Conservation (phyloP, 2,797 vertebrate genomes). For the Zalophus californianus region DNA sequence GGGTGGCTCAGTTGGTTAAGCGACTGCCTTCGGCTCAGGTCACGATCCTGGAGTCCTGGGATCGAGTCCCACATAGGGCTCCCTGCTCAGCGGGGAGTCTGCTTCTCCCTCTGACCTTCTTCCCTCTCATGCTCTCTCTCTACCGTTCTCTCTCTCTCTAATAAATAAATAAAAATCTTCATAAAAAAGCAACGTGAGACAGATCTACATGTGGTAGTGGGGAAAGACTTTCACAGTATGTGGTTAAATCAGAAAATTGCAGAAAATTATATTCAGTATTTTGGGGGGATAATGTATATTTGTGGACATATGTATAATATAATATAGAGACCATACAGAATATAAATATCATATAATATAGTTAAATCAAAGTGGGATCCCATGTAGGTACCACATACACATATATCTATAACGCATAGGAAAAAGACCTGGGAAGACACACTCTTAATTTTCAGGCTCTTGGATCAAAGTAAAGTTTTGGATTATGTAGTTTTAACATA, state of each 20-base stretch:
- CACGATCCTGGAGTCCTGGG: no score
- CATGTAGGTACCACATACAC: not conserved
- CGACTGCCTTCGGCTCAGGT: no score
- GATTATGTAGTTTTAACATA: conserved; percentile 17
- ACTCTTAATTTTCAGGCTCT: not conserved
- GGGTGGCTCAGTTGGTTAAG: no score
- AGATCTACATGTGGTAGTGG: not conserved
- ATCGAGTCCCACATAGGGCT: no score
- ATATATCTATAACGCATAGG: not conserved
- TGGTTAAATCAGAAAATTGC: conserved; percentile 7
- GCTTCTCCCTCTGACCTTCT: no score
- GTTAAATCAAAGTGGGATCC: not conserved
- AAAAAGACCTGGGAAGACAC: not conserved
- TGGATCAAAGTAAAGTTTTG: not conserved
- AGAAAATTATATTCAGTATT: not conserved
- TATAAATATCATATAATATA: not conserved
- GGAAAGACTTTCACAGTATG: not conserved
- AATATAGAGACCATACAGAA: not conserved
- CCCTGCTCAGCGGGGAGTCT: no score
- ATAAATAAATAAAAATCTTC: no score
- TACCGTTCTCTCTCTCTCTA: no score
- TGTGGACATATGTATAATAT: not conserved
- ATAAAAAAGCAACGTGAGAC: not conserved
- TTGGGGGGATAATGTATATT: not conserved
- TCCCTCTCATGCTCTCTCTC: no score